Evolutionary conservation across 2,888 invertebrate species (phyloP), one percentile per base, ranked within the genome.

Genomic region (Dryadula phaetusa): DNA sequence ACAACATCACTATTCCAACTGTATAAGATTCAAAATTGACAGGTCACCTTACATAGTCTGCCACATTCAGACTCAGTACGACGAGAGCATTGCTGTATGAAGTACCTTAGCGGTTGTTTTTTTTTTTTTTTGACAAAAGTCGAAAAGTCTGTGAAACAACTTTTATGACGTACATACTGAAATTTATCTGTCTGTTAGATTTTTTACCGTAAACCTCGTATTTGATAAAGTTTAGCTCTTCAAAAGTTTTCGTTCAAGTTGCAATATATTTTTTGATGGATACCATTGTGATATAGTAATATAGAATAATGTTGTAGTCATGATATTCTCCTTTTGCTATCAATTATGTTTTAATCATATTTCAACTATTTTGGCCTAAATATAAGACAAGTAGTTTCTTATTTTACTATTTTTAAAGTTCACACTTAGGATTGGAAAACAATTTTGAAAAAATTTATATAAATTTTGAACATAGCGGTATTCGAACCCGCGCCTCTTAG

Each of bases 21-120:
- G 18, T 53, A 47, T 70, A 74, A 67, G 63, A 69, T 28, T 56
- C 54, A 70, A 53, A 71, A 68, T 70, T 62, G 69, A 66, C 42
- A 53, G 16, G 32, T 44, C 60, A 44, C 6, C 42, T 44, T 46
- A 12, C 18, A 52, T 32, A 25, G 64, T 65, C 66, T 46, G 66
- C 61, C 37, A 63, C 44, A 61, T 61, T 62, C 68, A 34, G 42
- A 61, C 56, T 62, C 68, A 34, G 42, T 60, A 28, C 42, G 34
- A 60, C 42, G 25, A 61, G 65, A 65, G 62, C 54, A 66, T 66
- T 49, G 42, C 49, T 34, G 40, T 53, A 53, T 46, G 28, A 65
- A 65, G 49, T 60, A 47, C 46, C 44, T 37, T 46, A 37, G 28
- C 63, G 58, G 20, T 14, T 49, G 47, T 49, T 47, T 46, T 16